Conservation (phyloP, 2,113 vertebrate species). For the Felis chaus region DNA sequence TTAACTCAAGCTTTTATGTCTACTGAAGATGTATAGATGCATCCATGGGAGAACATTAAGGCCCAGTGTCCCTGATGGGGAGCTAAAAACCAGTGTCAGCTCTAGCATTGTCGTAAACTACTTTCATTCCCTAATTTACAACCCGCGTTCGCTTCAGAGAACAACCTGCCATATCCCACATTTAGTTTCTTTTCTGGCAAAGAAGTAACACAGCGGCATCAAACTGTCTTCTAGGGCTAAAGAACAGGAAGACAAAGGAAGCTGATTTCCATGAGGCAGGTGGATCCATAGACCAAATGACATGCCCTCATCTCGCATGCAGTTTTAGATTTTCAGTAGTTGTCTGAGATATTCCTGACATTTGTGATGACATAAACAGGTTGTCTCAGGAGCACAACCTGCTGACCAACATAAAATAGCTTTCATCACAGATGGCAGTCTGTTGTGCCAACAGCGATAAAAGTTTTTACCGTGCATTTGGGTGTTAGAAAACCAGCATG, state of each 20-base stretch:
- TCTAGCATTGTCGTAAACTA: background rate
- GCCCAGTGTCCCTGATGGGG: background rate
- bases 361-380: background rate
- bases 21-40: background rate
- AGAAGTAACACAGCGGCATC: background rate
- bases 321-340: background rate
- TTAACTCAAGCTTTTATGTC: background rate
- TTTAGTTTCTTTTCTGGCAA: conserved; percentile 7
- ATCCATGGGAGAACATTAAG: background rate
- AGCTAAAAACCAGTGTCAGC: background rate
- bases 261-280: background rate
- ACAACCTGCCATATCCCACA: background rate
- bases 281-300: background rate
- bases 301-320: background rate
- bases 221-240: background rate
- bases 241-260: background rate
- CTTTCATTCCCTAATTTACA: background rate
- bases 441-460: background rate
- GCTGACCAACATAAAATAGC: background rate
- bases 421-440: background rate
- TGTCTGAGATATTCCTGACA: background rate
- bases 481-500: background rate
- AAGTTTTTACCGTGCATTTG: background rate
- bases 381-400: background rate
- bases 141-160: background rate